Percentiles rank a stretch among this genome's conserved stretches.
These are phyloP conservation scores for Geotrupes spiniger DNA, from an alignment of 2,888 invertebrate species.

Conservation along the genomic window DNA sequence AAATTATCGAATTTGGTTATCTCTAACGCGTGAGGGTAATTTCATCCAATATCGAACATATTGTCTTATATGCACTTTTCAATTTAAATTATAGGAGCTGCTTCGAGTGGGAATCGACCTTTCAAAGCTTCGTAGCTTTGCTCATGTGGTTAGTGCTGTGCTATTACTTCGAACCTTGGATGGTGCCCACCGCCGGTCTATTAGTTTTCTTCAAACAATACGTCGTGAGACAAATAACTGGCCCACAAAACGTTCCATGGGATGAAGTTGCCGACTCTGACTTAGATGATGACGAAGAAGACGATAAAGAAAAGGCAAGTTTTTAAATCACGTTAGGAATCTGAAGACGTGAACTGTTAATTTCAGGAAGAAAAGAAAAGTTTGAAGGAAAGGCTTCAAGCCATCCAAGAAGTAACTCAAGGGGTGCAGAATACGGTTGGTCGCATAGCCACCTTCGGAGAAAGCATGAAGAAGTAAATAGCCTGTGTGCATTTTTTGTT, in stretches of 20 bases:
- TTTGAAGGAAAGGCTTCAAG: conserved; percentile 87
- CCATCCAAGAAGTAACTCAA: conserved; percentile 96
- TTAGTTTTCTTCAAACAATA: conserved; percentile 76
- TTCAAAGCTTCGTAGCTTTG: conserved; percentile 80
- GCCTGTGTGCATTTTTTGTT: background rate
- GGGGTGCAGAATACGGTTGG: conserved; percentile 96
- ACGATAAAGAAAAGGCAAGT: conserved; percentile 79
- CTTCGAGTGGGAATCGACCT: conserved; percentile 94
- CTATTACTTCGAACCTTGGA: conserved; percentile 94
- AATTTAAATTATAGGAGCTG: conserved; percentile 68
- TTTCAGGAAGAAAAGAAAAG: conserved; percentile 92
- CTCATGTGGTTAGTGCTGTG: conserved; percentile 83
- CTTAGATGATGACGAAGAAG: conserved; percentile 83
- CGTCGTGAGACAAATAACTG: conserved; percentile 54
- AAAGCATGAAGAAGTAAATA: conserved; percentile 88
- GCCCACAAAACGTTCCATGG: conserved; percentile 45
- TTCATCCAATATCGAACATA: background rate
- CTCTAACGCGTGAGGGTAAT: too few species aligned
- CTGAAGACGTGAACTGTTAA: too few species aligned
- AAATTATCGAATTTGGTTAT: too few species aligned
- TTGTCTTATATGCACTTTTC: background rate
- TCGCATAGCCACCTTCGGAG: conserved; percentile 88
- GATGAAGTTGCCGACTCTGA: conserved; percentile 52
- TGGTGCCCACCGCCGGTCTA: conserved; percentile 81
- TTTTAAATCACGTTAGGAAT: too few species aligned